Evolutionary conservation across 23 tunicate genomes (phyloP).

Genomic region (Aplidium turbinatum): DNA sequence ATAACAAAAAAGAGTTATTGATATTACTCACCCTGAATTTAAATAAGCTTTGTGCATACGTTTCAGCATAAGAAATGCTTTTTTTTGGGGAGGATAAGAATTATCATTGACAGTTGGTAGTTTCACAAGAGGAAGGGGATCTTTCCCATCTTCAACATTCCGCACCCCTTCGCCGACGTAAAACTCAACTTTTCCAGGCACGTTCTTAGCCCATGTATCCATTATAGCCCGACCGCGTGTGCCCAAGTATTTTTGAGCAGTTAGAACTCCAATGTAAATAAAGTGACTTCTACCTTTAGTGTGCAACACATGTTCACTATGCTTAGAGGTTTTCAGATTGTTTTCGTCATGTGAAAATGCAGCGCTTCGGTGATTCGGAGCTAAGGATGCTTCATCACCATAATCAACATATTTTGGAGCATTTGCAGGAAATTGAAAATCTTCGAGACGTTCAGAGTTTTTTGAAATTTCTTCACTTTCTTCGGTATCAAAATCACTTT

Average conservation of each 20-base stretch:
- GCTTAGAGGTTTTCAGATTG: neutral
- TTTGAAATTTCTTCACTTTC: slow-evolving; percentile 8
- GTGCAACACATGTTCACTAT: no score
- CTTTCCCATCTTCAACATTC: slow-evolving; percentile 18
- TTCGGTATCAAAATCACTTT: slow-evolving; percentile 48
- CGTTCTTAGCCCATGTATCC: slow-evolving; percentile 69
- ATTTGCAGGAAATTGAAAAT: slow-evolving; percentile 42
- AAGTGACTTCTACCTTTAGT: slow-evolving; percentile 38
- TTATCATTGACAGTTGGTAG: slow-evolving; percentile 72
- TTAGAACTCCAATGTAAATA: slow-evolving; percentile 84
- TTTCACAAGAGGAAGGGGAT: slow-evolving; percentile 53
- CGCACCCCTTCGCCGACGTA: slow-evolving; percentile 88
- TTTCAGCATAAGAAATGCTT: slow-evolving; percentile 86
- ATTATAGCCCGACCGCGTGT: slow-evolving; percentile 84
- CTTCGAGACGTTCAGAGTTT: slow-evolving; percentile 29
- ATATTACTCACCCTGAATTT: slow-evolving; percentile 68
- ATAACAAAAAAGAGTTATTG: no score
- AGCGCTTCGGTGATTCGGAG: neutral
- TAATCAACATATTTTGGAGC: slow-evolving; percentile 51
- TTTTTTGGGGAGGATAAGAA: slow-evolving; percentile 97
- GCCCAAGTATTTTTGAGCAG: slow-evolving; percentile 78
- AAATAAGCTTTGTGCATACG: slow-evolving; percentile 78
- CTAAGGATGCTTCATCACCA: slow-evolving; percentile 9
- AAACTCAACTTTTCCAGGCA: slow-evolving; percentile 83
- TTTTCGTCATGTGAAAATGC: neutral